A percentile compares a stretch with the other conserved stretches of the same genome.
Evolutionary conservation across 2,113 vertebrate species (phyloP).

Genomic region (Bambusicola thoracicus): DNA sequence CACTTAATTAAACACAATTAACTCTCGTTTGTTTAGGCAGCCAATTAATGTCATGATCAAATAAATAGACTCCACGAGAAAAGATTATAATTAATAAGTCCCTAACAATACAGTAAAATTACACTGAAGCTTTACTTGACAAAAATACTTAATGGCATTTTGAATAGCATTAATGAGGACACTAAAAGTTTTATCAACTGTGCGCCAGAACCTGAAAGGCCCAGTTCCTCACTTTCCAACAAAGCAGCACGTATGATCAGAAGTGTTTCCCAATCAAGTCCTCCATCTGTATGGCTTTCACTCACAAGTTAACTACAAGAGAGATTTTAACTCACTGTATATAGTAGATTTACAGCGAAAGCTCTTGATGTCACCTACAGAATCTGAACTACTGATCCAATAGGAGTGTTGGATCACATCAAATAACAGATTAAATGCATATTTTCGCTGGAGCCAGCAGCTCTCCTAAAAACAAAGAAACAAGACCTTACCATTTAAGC

Average conservation of each 20-base stretch:
- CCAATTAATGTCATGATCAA: conserved; percentile 75
- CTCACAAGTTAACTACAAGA: not conserved
- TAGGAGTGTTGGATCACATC: not conserved
- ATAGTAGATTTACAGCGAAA: not conserved
- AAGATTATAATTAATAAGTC: conserved; percentile 78
- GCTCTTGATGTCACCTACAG: not conserved
- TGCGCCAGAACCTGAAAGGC: not conserved
- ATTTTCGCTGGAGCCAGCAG: not conserved
- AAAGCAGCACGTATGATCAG: accelerated
- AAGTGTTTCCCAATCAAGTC: not conserved
- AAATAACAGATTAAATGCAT: not conserved
- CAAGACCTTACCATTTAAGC: not conserved
- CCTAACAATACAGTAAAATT: conserved; percentile 68
- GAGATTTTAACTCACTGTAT: not conserved
- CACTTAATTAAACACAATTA: conserved; percentile 80
- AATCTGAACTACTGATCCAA: not conserved
- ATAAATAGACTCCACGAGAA: conserved; percentile 73
- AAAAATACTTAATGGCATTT: conserved; percentile 65
- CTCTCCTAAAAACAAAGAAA: not conserved
- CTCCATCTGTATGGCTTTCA: not conserved
- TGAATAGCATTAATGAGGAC: conserved; percentile 60
- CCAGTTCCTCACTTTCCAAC: not conserved
- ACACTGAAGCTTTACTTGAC: conserved; percentile 44
- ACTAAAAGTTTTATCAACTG: conserved; percentile 58
- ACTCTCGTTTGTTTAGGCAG: conserved; percentile 77